Evolutionary conservation across 2,113 vertebrate species (phyloP).

Genomic region (Eolophus roseicapilla): DNA sequence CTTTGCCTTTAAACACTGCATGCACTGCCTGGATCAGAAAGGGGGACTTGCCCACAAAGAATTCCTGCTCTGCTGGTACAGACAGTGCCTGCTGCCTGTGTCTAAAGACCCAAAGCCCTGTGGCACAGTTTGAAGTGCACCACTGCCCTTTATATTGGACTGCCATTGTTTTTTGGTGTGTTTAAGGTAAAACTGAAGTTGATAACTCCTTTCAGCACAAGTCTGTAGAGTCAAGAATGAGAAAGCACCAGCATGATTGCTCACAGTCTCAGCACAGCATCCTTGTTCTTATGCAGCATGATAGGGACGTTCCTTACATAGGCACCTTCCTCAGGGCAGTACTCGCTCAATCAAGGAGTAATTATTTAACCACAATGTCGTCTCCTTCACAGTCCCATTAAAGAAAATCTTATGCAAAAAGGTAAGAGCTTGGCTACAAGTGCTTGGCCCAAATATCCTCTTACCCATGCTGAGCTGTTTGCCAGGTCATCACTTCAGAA

Average conservation of each 20-base stretch:
- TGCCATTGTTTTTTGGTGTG: background rate
- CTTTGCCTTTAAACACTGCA: background rate
- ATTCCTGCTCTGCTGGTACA: background rate
- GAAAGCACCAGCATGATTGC: background rate
- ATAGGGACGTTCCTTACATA: background rate
- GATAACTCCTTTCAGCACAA: background rate
- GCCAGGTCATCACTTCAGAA: background rate
- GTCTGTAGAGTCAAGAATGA: background rate
- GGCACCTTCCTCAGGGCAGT: background rate
- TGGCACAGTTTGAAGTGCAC: background rate
- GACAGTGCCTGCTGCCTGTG: background rate
- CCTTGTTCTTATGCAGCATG: background rate
- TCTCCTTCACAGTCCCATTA: background rate
- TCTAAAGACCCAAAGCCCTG: background rate
- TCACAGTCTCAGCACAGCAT: background rate
- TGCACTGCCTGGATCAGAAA: background rate
- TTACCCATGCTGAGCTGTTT: background rate
- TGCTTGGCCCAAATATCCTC: background rate
- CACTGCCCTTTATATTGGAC: background rate
- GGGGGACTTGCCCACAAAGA: background rate
- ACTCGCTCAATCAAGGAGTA: background rate
- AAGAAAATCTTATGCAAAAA: slow-evolving; percentile 1
- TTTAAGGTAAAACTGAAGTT: background rate
- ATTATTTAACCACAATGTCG: slow-evolving; percentile 1
- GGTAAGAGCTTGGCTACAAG: background rate